These are phyloP conservation scores for Troilus luridus DNA, from an alignment of 2,888 invertebrate species.

Conservation along the genomic window DNA sequence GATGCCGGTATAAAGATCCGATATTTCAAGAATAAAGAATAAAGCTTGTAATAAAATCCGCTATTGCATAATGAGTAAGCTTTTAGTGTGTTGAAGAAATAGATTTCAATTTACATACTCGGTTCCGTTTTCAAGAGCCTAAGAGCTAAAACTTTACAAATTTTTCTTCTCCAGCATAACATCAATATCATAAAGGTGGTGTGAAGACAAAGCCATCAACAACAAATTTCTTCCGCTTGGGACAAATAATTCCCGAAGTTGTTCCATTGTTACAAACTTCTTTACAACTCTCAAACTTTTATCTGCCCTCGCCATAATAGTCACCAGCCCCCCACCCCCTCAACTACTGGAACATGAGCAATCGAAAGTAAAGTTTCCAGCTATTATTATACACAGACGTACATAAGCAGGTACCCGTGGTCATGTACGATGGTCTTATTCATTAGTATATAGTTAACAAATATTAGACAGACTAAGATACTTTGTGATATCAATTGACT, in stretches of 20 bases:
- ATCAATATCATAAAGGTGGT: constrained; percentile 30
- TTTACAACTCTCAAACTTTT: neutral
- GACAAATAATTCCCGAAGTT: constrained; percentile 25
- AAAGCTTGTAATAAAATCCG: neutral
- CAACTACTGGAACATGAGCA: neutral
- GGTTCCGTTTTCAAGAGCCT: neutral
- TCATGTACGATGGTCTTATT: too few relatives aligned
- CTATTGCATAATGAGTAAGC: neutral
- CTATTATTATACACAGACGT: neutral
- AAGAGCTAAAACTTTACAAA: neutral
- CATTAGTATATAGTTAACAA: too few relatives aligned
- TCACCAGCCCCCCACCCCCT: neutral
- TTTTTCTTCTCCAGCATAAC: neutral
- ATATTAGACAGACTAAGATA: too few relatives aligned
- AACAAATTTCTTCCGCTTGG: constrained; percentile 38
- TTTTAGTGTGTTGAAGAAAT: neutral
- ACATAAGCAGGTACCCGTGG: neutral
- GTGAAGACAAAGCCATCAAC: constrained; percentile 32
- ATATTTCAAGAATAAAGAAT: too few relatives aligned
- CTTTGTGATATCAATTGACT: too few relatives aligned
- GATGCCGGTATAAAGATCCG: too few relatives aligned
- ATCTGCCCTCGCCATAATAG: constrained; percentile 3
- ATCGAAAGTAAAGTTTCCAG: neutral
- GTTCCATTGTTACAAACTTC: constrained; percentile 44
- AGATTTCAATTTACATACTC: neutral